Conservation (phyloP, 2,888 invertebrate species). For the Pammene fasciana region DNA sequence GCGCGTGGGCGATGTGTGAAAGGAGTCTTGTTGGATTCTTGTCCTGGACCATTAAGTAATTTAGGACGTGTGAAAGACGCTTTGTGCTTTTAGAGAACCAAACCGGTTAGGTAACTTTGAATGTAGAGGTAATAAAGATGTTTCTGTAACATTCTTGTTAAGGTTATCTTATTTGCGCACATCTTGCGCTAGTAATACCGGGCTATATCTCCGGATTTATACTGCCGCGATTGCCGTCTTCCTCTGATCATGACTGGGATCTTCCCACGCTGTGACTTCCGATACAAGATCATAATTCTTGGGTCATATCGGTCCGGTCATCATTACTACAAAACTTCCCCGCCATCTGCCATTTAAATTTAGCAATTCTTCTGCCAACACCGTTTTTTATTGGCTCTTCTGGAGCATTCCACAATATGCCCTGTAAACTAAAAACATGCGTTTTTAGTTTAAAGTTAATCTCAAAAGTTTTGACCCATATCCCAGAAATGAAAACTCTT, state of each 20-base stretch:
- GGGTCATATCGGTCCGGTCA: constrained; percentile 1
- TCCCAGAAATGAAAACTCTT: no score
- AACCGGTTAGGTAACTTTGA: constrained; percentile 5
- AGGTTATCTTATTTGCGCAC: background rate
- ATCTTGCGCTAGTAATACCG: background rate
- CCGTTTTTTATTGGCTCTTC: background rate
- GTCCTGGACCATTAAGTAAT: constrained; percentile 17
- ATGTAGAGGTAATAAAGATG: background rate
- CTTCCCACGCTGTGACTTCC: constrained; percentile 12
- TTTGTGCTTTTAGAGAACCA: background rate
- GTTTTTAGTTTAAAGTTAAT: no score
- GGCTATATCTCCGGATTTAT: background rate
- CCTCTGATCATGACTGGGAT: background rate
- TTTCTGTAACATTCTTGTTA: background rate
- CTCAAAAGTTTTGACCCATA: no score
- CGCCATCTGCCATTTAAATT: background rate
- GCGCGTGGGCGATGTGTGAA: constrained; percentile 31
- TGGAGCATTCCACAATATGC: background rate
- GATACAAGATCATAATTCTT: constrained; percentile 4
- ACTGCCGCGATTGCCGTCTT: background rate
- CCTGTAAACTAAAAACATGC: no score
- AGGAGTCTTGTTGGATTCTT: constrained; percentile 20
- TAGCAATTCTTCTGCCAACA: background rate
- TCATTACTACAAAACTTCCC: background rate
- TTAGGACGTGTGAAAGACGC: constrained; percentile 11